These are phyloP conservation scores for Perizoma flavofasciatum DNA, from an alignment of 2,888 invertebrate genomes.

Conservation along the genomic window DNA sequence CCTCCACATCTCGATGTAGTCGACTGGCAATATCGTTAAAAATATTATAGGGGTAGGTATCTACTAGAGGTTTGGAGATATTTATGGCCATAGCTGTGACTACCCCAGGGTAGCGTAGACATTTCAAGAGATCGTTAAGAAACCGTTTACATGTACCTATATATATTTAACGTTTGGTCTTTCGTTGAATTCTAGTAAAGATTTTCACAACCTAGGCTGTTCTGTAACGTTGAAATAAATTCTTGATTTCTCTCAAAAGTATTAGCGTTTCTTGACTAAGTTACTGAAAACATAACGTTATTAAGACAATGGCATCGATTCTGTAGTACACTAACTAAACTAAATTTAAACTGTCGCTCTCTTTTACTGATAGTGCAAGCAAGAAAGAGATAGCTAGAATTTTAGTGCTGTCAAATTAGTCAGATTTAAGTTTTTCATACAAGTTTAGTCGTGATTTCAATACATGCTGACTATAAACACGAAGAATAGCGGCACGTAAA, in stretches of 20 bases:
- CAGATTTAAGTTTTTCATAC: too few relatives aligned
- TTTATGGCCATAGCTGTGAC: constrained; percentile 11
- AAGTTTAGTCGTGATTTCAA: too few relatives aligned
- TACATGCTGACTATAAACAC: too few relatives aligned
- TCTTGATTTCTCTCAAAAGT: too few relatives aligned
- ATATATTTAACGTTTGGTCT: constrained; percentile 17
- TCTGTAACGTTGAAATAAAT: too few relatives aligned
- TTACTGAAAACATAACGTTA: neutral
- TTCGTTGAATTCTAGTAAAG: constrained; percentile 1
- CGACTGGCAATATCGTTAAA: constrained; percentile 18
- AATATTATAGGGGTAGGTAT: constrained; percentile 8
- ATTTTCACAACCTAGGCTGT: too few relatives aligned
- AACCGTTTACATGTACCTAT: constrained; percentile 8
- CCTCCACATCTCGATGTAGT: neutral
- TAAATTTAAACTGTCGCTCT: too few relatives aligned
- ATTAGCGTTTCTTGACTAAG: neutral
- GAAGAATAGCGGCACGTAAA: too few relatives aligned
- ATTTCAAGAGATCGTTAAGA: constrained; percentile 23
- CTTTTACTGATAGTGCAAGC: too few relatives aligned
- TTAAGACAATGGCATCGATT: neutral
- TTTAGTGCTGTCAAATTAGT: too few relatives aligned
- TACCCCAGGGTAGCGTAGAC: constrained; percentile 14
- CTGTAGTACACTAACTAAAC: too few relatives aligned
- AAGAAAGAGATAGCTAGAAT: too few relatives aligned
- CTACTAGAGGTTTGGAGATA: constrained; percentile 6